phyloP scores from a whole-genome alignment of 2,113 vertebrate genomes.

The Phoenicopterus ruber region DNA sequence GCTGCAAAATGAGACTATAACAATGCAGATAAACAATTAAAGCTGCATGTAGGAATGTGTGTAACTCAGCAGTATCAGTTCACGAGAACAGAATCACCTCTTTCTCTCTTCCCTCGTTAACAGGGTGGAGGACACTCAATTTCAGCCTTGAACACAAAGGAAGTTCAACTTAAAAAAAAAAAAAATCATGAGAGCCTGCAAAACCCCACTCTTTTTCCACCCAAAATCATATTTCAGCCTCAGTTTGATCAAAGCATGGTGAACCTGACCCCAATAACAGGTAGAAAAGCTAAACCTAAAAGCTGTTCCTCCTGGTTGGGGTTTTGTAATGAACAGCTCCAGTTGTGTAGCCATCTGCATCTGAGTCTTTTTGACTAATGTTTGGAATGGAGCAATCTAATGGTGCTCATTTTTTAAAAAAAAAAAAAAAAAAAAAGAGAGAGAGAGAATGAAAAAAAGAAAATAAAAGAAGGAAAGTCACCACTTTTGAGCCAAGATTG shows the following conservation, averaged over 20 bases:
- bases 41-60: not conserved
- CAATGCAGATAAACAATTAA: constrained; percentile 14
- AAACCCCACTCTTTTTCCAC: not conserved
- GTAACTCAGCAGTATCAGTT: constrained; percentile 22
- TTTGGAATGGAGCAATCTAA: not conserved
- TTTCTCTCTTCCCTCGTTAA: constrained; percentile 21
- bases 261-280: not conserved
- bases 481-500: not conserved
- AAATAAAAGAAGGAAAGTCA: not conserved
- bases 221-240: not conserved
- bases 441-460: not conserved
- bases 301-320: not conserved
- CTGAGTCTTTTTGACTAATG: not conserved
- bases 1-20: constrained; percentile 46
- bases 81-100: constrained; percentile 14
- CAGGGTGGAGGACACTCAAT: not conserved
- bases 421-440: not conserved
- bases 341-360: not conserved
- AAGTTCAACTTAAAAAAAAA: not conserved
- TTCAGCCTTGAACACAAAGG: constrained; percentile 21
- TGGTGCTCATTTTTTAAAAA: not conserved
- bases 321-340: constrained; percentile 10
- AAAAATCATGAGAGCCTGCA: not conserved
- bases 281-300: constrained; percentile 6
- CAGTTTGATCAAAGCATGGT: not conserved